Percentiles rank a stretch among this genome's conserved stretches.
These are phyloP conservation scores for Octopus bimaculoides DNA, from an alignment of 1,140 invertebrate species.

Conservation along the genomic window DNA sequence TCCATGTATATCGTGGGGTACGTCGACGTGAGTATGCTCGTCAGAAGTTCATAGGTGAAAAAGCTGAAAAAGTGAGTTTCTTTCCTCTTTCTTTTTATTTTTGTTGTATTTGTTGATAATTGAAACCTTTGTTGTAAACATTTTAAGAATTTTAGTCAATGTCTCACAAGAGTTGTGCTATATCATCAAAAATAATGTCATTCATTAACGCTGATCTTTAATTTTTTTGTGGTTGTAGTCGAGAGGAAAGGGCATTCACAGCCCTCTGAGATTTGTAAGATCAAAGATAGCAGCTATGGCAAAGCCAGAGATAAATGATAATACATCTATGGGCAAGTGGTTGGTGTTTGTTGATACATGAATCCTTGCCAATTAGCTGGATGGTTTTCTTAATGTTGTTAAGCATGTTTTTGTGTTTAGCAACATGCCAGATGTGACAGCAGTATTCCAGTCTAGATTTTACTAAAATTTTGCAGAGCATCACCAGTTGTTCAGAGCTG, in stretches of 20 bases:
- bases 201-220: not conserved
- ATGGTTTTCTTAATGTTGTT: too few species aligned
- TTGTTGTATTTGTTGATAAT: not conserved
- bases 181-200: not conserved
- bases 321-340: too few species aligned
- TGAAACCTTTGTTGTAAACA: not conserved
- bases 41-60: slow-evolving; percentile 88
- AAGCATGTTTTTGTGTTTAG: too few species aligned
- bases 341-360: too few species aligned
- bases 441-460: too few species aligned
- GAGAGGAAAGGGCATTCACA: not conserved
- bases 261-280: not conserved
- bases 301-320: too few species aligned
- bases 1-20: slow-evolving; percentile 95
- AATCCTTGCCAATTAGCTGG: too few species aligned
- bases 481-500: too few species aligned
- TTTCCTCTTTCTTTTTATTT: slow-evolving; percentile 2
- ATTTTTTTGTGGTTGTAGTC: not conserved
- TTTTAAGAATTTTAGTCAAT: too few species aligned
- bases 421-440: too few species aligned
- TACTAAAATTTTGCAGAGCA: too few species aligned
- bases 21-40: slow-evolving; percentile 91
- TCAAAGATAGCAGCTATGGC: not conserved
- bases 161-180: too few species aligned
- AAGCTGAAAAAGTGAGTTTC: slow-evolving; percentile 72